Evolutionary conservation across 2,888 invertebrate species (phyloP), one percentile per base, ranked within the genome.

Genomic region (Aporophyla lueneburgensis): DNA sequence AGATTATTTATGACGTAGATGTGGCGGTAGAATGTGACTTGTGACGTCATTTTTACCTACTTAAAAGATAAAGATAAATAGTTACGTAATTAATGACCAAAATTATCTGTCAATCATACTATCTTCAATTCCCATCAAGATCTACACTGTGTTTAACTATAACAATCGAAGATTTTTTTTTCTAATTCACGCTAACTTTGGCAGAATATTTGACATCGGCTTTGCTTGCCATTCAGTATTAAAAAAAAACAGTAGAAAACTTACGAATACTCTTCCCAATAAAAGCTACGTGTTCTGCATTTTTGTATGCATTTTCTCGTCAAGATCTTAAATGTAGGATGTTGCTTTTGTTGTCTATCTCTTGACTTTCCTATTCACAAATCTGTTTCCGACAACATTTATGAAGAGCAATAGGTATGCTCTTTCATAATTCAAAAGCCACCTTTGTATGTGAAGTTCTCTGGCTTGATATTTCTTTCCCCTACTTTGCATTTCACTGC

Each of bases 401-500:
- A 53, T 53, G 43, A 46, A 56, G 51, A 53, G 27, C 46, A 5
- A 53, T 46, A 21, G 40, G 46, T 66, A n/a, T 69, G 7, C 46
- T 33, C 65, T 79, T 69, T 51, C 68, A 84, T 81, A 65, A 81
- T 84, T 80, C 46, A 80, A 62, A 51, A 54, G 21, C 14, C 51
- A 67, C 70, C 56, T 77, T 65, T 63, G 72, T 66, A 67, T 71
- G 78, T 49, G 62, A 69, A 84, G 66, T 86, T 82, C 63, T 58
- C 27, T 0, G 21, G 53, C 46, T 56, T 61, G 62, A 76, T 76
- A 79, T 82, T 85, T 76, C 63, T 73, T 61, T 74, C 59, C 49
- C 56, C 70, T 76, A 72, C 71, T 79, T 86, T 80, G 63, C 72
- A 74, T 88, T 74, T 74, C 51, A 27, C 58, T 78, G 86, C 24